Evolutionary conservation across 2,888 invertebrate genomes (phyloP).

Genomic region (Epirrita christyi): DNA sequence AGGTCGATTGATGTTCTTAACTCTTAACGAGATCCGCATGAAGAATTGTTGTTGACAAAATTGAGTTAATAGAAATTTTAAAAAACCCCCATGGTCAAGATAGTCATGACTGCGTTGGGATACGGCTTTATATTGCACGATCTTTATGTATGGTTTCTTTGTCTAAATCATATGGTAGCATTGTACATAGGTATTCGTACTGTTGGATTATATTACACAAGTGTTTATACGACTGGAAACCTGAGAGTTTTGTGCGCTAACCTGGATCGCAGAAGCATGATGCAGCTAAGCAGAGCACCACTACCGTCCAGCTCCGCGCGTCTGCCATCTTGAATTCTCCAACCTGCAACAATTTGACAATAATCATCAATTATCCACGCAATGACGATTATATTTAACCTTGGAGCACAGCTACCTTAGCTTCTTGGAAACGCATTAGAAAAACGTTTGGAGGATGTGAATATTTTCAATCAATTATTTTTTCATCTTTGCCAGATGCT

Average conservation of each 20-base stretch:
- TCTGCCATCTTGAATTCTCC: slow-evolving; percentile 47
- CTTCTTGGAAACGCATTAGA: slow-evolving; percentile 18
- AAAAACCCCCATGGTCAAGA: slow-evolving; percentile 9
- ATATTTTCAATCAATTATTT: slow-evolving; percentile 17
- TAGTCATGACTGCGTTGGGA: too few relatives aligned
- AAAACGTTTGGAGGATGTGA: slow-evolving; percentile 22
- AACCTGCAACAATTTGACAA: slow-evolving; percentile 49
- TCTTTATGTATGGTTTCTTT: too few relatives aligned
- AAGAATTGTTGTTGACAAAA: slow-evolving; percentile 13
- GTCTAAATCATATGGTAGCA: too few relatives aligned
- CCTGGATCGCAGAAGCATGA: slow-evolving; percentile 55
- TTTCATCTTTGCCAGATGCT: background rate
- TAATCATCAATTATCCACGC: slow-evolving; percentile 37
- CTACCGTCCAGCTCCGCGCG: slow-evolving; percentile 36
- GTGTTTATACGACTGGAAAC: too few relatives aligned
- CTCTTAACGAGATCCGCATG: slow-evolving; percentile 33
- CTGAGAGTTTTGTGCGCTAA: slow-evolving; percentile 35
- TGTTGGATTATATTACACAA: too few relatives aligned
- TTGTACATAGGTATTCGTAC: too few relatives aligned
- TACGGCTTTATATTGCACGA: too few relatives aligned
- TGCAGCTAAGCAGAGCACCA: slow-evolving; percentile 42
- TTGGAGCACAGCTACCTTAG: slow-evolving; percentile 20
- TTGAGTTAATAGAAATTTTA: slow-evolving; percentile 17
- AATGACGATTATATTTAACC: slow-evolving; percentile 27
- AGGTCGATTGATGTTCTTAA: slow-evolving; percentile 32